Evolutionary conservation across 30 jellyfish, hydroid and myxozoan genomes (phyloP).

Genomic region (Rhopilema esculentum): DNA sequence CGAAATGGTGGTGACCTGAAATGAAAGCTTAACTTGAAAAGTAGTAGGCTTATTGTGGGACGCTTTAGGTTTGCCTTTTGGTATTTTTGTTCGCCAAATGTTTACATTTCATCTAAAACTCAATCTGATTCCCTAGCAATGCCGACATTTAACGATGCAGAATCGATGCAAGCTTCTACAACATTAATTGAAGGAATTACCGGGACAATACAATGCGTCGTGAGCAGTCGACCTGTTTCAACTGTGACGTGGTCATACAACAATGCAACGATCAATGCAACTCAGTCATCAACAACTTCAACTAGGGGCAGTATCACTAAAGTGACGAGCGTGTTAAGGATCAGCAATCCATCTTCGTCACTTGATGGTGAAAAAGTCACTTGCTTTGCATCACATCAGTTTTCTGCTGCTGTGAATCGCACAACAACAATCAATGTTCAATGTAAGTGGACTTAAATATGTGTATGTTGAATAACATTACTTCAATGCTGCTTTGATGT

Average conservation of each 20-base stretch:
- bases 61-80: too few species aligned
- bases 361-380: conserved; percentile 14
- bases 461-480: neutral
- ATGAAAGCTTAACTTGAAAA: too few species aligned
- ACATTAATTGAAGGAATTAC: conserved; percentile 2
- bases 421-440: conserved; percentile 5
- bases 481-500: neutral
- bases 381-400: conserved; percentile 14
- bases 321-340: neutral
- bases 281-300: neutral
- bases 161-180: neutral
- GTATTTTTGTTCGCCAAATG: neutral
- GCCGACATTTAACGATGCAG: neutral
- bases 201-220: conserved; percentile 3
- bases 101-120: neutral
- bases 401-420: neutral
- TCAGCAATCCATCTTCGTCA: conserved; percentile 6
- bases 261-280: conserved; percentile 7
- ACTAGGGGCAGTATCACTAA: neutral
- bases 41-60: too few species aligned
- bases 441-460: neutral
- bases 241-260: neutral
- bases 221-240: conserved; percentile 13
- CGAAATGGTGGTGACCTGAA: too few species aligned
- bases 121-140: neutral